Base-by-base conservation (phyloP, 2,888 invertebrate genomes). In the Campoletis raptor region DNA sequence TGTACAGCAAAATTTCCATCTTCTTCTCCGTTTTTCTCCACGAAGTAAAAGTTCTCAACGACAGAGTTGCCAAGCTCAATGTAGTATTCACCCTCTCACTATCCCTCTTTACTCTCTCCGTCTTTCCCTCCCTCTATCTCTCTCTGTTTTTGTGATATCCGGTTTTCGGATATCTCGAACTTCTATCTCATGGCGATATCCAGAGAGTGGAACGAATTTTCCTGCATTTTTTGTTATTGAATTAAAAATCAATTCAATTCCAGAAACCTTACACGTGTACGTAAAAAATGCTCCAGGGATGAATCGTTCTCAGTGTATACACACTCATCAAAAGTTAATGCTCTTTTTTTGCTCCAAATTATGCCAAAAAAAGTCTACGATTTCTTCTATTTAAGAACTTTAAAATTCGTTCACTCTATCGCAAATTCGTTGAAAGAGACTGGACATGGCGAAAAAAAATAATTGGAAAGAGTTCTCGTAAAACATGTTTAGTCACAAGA, bases 1-100 rank as follows among this genome's bases (percentile, higher is more conserved):
- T 64, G 12, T 24, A 40, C 21, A 42, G 66, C 40, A 37, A 67
- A 80, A 74, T 69, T 61, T 69, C 61, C 69, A 69, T 74, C 61
- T 18, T 21, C 18, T 42, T 30, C 24, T 24, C 57, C 37, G 36
- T 21, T 18, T 36, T 15, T 45, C 73, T 42, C 8, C 54, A 24
- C 61, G 37, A 45, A 57, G 54, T 45, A 48, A 52, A 73, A 42
- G 12, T 80, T 67, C 36, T 52, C 15, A 30, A 37, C 36, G 12
- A 52, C 37, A 9, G 18, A 37, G 52, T 54, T 48, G 10, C 37
- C 37, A 42, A 24, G 21, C 42, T 61, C 18, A 30, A 42, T 61
- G 37, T 24, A 54, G n/a, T 21, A 40, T 54, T 12, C 21, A 12
- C 40, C 54, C 37, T 36, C 45, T 48, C n/a, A n/a, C 72, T 21